Conservation (phyloP, 2,797 vertebrate genomes). For the Cottoperca gobio region DNA sequence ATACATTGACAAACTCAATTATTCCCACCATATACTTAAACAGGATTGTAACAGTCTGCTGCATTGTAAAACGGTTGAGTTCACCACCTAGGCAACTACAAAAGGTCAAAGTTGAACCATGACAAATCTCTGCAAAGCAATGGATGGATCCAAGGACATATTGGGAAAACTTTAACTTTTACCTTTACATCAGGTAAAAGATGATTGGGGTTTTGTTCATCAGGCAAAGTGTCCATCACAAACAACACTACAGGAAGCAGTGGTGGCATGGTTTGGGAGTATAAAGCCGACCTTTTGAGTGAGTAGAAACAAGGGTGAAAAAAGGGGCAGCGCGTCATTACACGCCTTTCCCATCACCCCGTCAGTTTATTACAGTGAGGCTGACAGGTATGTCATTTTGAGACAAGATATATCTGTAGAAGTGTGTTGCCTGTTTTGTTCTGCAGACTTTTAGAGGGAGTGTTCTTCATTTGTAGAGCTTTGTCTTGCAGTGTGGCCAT, state of each 20-base stretch:
- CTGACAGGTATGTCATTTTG: slow-evolving; percentile 20
- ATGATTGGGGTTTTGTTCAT: too few relatives aligned
- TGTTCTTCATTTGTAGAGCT: neutral
- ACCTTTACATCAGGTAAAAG: too few relatives aligned
- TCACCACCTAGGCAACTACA: neutral
- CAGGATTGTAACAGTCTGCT: neutral
- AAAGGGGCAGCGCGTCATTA: neutral
- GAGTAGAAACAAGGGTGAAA: slow-evolving; percentile 11
- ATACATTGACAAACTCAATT: neutral
- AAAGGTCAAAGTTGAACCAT: neutral
- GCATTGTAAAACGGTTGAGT: neutral
- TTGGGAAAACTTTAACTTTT: neutral
- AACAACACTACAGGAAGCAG: neutral
- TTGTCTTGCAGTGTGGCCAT: neutral
- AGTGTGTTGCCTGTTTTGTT: neutral
- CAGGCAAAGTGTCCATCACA: neutral
- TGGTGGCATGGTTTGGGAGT: neutral
- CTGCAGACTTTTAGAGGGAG: neutral
- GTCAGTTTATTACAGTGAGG: neutral
- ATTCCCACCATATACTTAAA: neutral
- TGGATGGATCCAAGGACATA: neutral
- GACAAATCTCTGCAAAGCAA: neutral
- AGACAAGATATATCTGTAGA: slow-evolving; percentile 13
- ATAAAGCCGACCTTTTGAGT: neutral
- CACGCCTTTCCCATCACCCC: neutral